These are phyloP conservation scores for Mycteria americana DNA, from an alignment of 2,797 vertebrate species.

Conservation along the genomic window DNA sequence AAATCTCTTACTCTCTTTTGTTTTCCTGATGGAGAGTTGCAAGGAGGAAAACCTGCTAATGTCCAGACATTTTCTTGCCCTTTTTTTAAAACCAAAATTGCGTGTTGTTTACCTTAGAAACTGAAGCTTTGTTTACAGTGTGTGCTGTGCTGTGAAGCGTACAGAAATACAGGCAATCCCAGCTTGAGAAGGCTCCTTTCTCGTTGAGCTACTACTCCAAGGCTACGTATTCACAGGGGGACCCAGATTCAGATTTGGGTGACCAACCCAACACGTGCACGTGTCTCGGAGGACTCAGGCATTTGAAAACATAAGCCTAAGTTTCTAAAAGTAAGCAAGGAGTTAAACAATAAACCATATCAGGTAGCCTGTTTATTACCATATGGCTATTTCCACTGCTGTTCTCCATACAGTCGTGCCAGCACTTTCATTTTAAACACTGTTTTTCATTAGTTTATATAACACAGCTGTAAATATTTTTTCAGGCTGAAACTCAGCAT, in stretches of 20 bases:
- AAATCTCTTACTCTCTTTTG: background rate
- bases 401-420: constrained; percentile 7
- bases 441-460: constrained; percentile 49
- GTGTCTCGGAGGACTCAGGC: background rate
- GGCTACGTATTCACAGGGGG: background rate
- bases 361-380: constrained; percentile 51
- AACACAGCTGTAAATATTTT: constrained; percentile 56
- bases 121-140: background rate
- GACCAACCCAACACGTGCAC: background rate
- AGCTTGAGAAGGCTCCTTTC: background rate
- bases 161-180: background rate
- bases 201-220: background rate
- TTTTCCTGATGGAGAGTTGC: background rate
- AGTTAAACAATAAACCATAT: constrained; percentile 56
- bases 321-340: constrained; percentile 4
- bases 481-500: background rate
- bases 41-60: background rate
- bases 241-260: background rate
- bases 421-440: constrained; percentile 52
- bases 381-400: constrained; percentile 27
- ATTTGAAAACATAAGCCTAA: background rate
- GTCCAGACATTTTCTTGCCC: background rate
- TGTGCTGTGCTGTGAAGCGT: background rate
- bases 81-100: background rate
- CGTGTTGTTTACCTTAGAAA: background rate